Base-by-base conservation (phyloP, 2,888 invertebrate genomes). In the Agrotis ipsilon region DNA sequence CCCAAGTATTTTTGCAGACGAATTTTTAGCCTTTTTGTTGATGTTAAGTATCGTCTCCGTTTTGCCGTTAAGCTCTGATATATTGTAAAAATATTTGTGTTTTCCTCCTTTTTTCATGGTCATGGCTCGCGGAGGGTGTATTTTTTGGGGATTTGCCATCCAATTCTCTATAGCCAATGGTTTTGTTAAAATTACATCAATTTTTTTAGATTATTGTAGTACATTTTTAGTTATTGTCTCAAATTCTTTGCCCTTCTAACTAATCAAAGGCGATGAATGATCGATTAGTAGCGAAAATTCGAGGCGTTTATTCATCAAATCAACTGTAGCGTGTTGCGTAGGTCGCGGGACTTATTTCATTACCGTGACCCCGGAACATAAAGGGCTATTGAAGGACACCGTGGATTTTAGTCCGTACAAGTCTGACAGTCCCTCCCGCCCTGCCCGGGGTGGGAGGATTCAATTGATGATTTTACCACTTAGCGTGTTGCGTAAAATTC, bases 1-100 rank as follows among this genome's bases (percentile, higher is more conserved):
- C 81, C 81, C 66, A 84, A 85, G 83, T 83, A 85, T 80, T 82
- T 79, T 67, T 6, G 69, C 82, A 87, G 86, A 88, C 87, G 61
- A 82, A 78, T 81, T 85, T 85, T 79, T 75, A 68, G 72, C 78
- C 81, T 75, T 81, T 79, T 78, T 78, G 69, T 74, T 78, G 73
- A 81, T 82, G 65, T 80, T 81, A 81, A 82, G 74, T 78, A 84
- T 78, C 68, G 84, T 78, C 83, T 86, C 70, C 54, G 48, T 70
- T 79, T 69, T 51, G 80, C 72, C 73, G 19, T 80, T 80, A 80
- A 71, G 64, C 46, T 5, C 18, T 74, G 80, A 83, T 70, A 73
- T 82, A 76, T 82, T 68, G 69, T 66, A 6, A 68, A 80, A 80
- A 68, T 81, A 76, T 74, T 65, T 67, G 11, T 67, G 45, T 62